phyloP scores from a whole-genome alignment of 1,140 invertebrate species.

The Meteorus sp. region DNA sequence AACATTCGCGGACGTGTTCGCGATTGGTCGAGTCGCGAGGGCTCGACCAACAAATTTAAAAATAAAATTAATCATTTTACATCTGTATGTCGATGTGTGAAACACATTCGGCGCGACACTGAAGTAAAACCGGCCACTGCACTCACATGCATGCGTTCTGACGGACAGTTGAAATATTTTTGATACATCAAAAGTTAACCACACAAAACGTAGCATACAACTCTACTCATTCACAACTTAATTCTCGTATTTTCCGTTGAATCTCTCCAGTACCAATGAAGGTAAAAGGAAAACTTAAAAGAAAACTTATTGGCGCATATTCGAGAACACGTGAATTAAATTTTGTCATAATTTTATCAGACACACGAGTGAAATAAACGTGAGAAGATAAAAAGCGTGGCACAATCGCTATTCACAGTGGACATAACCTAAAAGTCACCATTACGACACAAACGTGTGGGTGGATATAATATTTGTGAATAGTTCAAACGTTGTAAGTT shows the following conservation, averaged over 20 bases:
- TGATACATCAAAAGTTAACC: too few relatives aligned
- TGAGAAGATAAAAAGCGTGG: not conserved
- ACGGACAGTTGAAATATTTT: too few relatives aligned
- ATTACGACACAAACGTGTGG: not conserved
- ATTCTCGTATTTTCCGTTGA: too few relatives aligned
- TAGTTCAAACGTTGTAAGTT: not conserved
- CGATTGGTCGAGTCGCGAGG: conserved; percentile 35
- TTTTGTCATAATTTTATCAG: too few relatives aligned
- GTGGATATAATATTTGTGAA: not conserved
- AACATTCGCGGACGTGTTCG: not conserved
- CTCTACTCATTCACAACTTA: too few relatives aligned
- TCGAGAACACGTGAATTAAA: too few relatives aligned
- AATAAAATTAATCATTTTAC: conserved; percentile 36
- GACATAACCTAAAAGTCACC: conserved; percentile 6
- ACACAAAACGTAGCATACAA: too few relatives aligned
- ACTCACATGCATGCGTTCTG: too few relatives aligned
- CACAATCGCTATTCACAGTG: not conserved
- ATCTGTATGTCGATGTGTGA: not conserved
- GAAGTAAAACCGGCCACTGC: conserved; percentile 41
- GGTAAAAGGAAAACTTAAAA: too few relatives aligned
- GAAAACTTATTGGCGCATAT: too few relatives aligned
- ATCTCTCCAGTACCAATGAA: too few relatives aligned
- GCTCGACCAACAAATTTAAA: conserved; percentile 40
- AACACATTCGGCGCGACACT: conserved; percentile 4
- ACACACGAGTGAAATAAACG: not conserved